Evolutionary conservation across 2,888 invertebrate genomes (phyloP).

Genomic region (Hemaris fuciformis): DNA sequence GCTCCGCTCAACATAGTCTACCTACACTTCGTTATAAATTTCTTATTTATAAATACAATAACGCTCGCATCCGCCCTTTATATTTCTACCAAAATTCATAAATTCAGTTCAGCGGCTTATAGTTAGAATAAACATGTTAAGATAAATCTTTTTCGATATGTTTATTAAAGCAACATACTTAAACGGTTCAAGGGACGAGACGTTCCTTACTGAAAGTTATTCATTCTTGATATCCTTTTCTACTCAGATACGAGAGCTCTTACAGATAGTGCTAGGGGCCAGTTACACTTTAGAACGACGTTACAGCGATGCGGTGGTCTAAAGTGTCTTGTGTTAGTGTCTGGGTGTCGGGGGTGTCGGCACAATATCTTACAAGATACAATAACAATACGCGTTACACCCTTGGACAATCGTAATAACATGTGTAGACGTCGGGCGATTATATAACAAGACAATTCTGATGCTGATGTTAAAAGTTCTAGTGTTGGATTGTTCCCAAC

Average conservation of each 20-base stretch:
- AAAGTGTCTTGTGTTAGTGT: constrained; percentile 36
- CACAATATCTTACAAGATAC: constrained; percentile 53
- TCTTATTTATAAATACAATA: no score
- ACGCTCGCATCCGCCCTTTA: no score
- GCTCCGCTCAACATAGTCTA: no score
- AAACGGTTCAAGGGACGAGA: neutral
- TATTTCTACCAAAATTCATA: no score
- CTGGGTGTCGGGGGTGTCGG: constrained; percentile 32
- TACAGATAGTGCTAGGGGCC: constrained; percentile 39
- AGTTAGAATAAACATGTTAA: no score
- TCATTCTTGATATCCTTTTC: constrained; percentile 9
- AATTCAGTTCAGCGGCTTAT: no score
- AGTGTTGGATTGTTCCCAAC: neutral
- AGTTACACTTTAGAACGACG: constrained; percentile 58
- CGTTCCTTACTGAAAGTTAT: constrained; percentile 1
- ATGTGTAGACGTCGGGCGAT: neutral
- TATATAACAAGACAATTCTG: neutral
- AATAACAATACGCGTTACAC: constrained; percentile 57
- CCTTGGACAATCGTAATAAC: constrained; percentile 34
- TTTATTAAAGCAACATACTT: neutral
- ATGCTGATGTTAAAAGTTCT: neutral
- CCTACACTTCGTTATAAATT: no score
- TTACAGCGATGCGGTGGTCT: constrained; percentile 57
- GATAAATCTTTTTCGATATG: no score
- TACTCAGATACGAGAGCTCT: constrained; percentile 26